Base-by-base conservation (phyloP, 2,888 invertebrate genomes). In the Nomada fabriciana region DNA sequence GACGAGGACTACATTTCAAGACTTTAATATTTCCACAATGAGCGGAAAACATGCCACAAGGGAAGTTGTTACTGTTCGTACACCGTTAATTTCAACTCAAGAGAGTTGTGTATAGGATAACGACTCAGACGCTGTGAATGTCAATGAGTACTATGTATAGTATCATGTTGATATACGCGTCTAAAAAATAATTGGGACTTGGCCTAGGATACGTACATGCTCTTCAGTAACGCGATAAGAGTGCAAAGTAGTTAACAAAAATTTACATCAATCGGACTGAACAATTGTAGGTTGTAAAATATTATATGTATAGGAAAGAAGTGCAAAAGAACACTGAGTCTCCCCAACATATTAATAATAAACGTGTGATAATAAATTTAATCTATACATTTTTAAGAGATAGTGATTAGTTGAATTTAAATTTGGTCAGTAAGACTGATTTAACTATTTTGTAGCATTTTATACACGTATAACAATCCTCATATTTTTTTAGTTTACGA, bases 141-240 rank as follows among this genome's bases (percentile, higher is more conserved):
- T 94, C 90, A 93, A 94, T 90, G 94, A 94, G 87, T 94, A 94
- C 88, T 94, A 94, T 91, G 94, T 94, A 90, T 94, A 92, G 94
- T 86, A 79, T 81, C 80, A 78, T 77, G 84, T 65, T 65, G 73
- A 71, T 55, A 64, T 64, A 82, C 82, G 86, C 84, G 86, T 86
- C 86, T 70, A 70, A 29, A 42, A 67, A 47, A 36, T 53, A 63
- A 63, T 50, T 60, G 61, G 53, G 47, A 61, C 60, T 80, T 78
- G 55, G 23, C 55, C 50, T 72, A 61, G 53, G 11, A 55, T 63
- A 29, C 60, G 42, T 53, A 47, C 64, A 69, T 57, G 78, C 50
- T 63, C 36, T 68, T 68, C 42, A 25, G 36, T 53, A 63, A 68
- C 61, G 50, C 61, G 71, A 67, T 42, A 63, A 63, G 55, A 23